Base-by-base conservation (phyloP, 2,797 vertebrate genomes). In the Rhinatrema bivittatum region DNA sequence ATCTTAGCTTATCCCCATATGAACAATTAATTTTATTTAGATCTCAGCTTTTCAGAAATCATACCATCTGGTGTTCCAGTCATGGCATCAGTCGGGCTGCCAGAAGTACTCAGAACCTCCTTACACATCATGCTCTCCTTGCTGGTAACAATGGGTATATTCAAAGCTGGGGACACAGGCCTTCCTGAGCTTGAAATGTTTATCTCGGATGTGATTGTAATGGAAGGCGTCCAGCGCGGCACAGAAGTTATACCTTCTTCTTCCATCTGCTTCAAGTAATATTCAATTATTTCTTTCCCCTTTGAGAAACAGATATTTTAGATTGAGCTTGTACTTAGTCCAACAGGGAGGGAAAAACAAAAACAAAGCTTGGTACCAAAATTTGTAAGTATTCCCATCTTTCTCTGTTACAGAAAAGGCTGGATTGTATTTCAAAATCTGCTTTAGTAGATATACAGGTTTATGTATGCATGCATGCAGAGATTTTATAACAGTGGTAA, bases 271-370 rank as follows among this genome's bases (percentile, higher is more conserved):
- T 78, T 90, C 53, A 99, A 62, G 76, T 98, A 98, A 64, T 87
- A 97, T 42, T 99, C 94, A 1, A 99, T 98, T 56, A 99, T 97
- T 68, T 98, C 95, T 56, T 97, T 99, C 56, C 95, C 94, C 95
- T 98, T 74, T 5, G 37, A 56, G 60, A 56, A 19, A 11, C 52
- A 58, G 21, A n/a, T n/a, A n/a, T n/a, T n/a, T n/a, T n/a, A n/a
- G n/a, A n/a, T n/a, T n/a, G n/a, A n/a, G n/a, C n/a, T n/a, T n/a
- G n/a, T n/a, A n/a, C n/a, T n/a, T n/a, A n/a, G n/a, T n/a, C n/a
- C n/a, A n/a, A n/a, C n/a, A n/a, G n/a, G n/a, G n/a, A n/a, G n/a
- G n/a, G n/a, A n/a, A n/a, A n/a, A n/a, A n/a, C n/a, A n/a, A n/a
- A n/a, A n/a, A n/a, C n/a, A n/a, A n/a, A n/a, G n/a, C n/a, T n/a